These are phyloP conservation scores for Protaetia brevitarsis DNA, from an alignment of 1,140 invertebrate species.

Conservation along the genomic window DNA sequence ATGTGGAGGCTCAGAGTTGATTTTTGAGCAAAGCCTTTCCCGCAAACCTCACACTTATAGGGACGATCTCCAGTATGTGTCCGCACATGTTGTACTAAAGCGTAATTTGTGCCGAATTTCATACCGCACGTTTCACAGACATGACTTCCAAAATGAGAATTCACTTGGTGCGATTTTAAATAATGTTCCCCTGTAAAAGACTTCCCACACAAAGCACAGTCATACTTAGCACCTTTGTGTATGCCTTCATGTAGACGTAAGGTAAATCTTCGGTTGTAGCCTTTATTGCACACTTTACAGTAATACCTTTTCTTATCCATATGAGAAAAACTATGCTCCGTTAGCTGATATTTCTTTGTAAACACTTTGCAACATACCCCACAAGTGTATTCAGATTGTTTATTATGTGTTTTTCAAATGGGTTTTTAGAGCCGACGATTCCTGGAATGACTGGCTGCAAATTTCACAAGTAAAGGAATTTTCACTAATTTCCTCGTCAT, in stretches of 20 bases:
- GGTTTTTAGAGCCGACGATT: background rate
- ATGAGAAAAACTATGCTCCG: background rate
- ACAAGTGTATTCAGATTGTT: background rate
- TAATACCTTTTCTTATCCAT: background rate
- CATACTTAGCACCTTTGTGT: background rate
- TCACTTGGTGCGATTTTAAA: background rate
- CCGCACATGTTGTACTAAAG: slow-evolving; percentile 9
- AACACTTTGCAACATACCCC: too few relatives aligned
- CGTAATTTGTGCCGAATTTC: background rate
- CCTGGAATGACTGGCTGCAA: background rate
- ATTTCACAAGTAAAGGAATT: background rate
- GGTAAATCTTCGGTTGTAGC: background rate
- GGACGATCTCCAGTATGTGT: slow-evolving; percentile 16
- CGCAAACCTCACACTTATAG: slow-evolving; percentile 2
- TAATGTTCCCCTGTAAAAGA: background rate
- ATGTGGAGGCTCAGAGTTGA: background rate
- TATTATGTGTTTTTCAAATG: background rate
- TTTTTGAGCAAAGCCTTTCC: background rate
- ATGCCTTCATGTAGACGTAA: background rate
- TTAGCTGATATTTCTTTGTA: background rate
- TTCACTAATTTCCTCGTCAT: background rate
- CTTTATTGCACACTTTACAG: background rate
- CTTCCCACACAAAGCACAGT: background rate
- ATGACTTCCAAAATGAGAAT: background rate
- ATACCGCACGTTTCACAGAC: background rate